Percentiles rank a stretch among this genome's conserved stretches.
phyloP scores from a whole-genome alignment of 2,888 invertebrate genomes.

The Asteroscopus sphinx region DNA sequence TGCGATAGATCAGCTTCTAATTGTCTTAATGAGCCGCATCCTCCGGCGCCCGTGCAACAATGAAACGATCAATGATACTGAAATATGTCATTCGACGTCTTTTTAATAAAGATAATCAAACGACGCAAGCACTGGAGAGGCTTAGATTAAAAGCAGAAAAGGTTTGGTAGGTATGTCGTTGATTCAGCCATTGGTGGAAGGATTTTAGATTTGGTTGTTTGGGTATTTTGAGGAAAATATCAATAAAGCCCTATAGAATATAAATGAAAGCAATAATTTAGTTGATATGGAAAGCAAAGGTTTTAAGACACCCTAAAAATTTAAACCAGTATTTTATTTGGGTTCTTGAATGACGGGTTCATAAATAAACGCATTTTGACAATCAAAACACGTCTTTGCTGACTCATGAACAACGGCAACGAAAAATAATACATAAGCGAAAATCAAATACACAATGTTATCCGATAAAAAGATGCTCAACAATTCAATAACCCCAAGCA shows the following conservation, averaged over 20 bases:
- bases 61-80: conserved; percentile 28
- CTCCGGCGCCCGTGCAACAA: conserved; percentile 72
- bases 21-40: conserved; percentile 83
- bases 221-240: no score
- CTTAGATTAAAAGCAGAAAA: not conserved
- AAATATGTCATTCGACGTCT: conserved; percentile 11
- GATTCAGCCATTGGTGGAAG: no score
- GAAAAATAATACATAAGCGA: conserved; percentile 19
- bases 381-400: conserved; percentile 42
- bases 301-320: conserved; percentile 13
- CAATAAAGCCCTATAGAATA: not conserved
- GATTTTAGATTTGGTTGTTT: not conserved
- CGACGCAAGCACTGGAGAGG: not conserved
- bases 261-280: not conserved
- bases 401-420: conserved; percentile 20
- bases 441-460: conserved; percentile 24
- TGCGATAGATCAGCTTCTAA: conserved; percentile 78
- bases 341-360: conserved; percentile 15
- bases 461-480: conserved; percentile 16
- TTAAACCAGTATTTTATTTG: conserved; percentile 24
- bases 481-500: conserved; percentile 46
- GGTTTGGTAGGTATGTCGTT: no score
- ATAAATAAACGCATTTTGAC: conserved; percentile 23
- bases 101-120: conserved; percentile 8
- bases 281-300: conserved; percentile 2